These are phyloP conservation scores for Parnassius smintheus DNA, from an alignment of 2,888 invertebrate species.

Conservation along the genomic window DNA sequence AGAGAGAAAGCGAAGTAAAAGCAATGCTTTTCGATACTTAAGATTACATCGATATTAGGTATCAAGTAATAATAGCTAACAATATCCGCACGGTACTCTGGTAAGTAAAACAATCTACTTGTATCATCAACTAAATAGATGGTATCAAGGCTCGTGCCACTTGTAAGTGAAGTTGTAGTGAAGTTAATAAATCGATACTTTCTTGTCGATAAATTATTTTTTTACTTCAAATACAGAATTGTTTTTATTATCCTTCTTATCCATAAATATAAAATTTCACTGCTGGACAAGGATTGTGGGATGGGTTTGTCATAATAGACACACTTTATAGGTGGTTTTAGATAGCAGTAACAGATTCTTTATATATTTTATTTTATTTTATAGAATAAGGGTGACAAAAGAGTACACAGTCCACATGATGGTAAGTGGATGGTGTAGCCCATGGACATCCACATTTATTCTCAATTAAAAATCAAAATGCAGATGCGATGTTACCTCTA, in stretches of 20 bases:
- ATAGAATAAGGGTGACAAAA: no score
- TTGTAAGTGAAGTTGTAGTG: slow-evolving; percentile 64
- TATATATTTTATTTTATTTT: no score
- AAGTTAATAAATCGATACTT: slow-evolving; percentile 43
- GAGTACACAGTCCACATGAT: no score
- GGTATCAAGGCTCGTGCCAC: slow-evolving; percentile 75
- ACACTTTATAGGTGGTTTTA: no score
- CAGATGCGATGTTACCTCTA: no score
- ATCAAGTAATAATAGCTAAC: slow-evolving; percentile 46
- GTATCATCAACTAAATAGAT: slow-evolving; percentile 74
- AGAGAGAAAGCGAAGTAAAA: slow-evolving; percentile 34
- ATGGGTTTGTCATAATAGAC: no score
- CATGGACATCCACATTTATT: no score
- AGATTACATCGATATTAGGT: slow-evolving; percentile 45
- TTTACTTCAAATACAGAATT: slow-evolving; percentile 6
- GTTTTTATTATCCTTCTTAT: slow-evolving; percentile 2
- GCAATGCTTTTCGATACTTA: slow-evolving; percentile 54
- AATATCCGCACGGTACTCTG: slow-evolving; percentile 55
- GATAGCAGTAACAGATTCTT: no score
- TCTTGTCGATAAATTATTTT: slow-evolving; percentile 23
- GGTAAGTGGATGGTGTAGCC: no score
- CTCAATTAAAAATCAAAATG: no score
- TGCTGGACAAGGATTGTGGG: no score
- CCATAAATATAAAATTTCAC: no score
- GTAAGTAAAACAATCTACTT: slow-evolving; percentile 76